Percentiles rank a stretch among this genome's conserved stretches.
Evolutionary conservation across 2,797 vertebrate species (phyloP).

Genomic region (Sebastes alutus): DNA sequence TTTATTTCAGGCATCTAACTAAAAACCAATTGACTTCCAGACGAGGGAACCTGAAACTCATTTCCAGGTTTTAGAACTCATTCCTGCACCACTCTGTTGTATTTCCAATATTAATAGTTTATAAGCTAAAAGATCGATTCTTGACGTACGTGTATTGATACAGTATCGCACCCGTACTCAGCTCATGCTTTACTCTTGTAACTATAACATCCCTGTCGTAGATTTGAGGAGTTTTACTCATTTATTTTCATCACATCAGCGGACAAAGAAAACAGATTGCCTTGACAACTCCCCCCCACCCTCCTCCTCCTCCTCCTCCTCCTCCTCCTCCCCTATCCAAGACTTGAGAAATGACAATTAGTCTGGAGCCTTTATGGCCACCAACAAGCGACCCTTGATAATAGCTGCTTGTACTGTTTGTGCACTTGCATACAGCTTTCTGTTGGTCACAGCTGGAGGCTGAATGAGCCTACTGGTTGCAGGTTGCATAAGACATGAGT

Average conservation of each 20-base stretch:
- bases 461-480: slow-evolving; percentile 70
- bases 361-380: slow-evolving; percentile 70
- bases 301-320: not conserved
- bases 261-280: slow-evolving; percentile 60
- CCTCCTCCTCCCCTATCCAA: slow-evolving; percentile 14
- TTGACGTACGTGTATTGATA: too few relatives aligned
- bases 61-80: too few relatives aligned
- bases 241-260: slow-evolving; percentile 78
- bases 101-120: too few relatives aligned
- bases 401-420: slow-evolving; percentile 74
- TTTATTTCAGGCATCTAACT: too few relatives aligned
- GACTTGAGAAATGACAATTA: slow-evolving; percentile 74
- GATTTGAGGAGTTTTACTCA: slow-evolving; percentile 17
- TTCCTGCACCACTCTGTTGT: too few relatives aligned
- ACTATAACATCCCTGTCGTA: slow-evolving; percentile 18
- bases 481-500: slow-evolving; percentile 45
- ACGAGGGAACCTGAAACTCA: too few relatives aligned
- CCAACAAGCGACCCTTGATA: slow-evolving; percentile 67
- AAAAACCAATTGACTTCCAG: too few relatives aligned
- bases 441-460: slow-evolving; percentile 74
- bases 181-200: slow-evolving; percentile 7
- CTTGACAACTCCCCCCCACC: not conserved
- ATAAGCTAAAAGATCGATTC: too few relatives aligned
- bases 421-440: slow-evolving; percentile 65
- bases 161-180: not conserved